Percentiles rank a stretch among this genome's conserved stretches.
phyloP scores from a whole-genome alignment of 2,113 vertebrate species.

The Pardalotus punctatus region DNA sequence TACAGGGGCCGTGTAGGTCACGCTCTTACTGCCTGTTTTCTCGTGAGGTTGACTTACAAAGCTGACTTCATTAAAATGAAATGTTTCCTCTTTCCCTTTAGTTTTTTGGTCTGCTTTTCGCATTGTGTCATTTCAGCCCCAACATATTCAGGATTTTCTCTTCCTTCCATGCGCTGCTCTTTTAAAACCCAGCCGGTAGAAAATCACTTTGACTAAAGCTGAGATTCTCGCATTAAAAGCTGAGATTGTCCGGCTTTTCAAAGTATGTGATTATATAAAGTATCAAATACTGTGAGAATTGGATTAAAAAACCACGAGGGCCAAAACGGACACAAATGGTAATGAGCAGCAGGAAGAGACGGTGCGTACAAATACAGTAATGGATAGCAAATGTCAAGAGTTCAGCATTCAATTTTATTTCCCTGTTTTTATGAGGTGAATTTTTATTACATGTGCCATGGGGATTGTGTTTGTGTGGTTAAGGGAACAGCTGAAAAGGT shows the following conservation, averaged over 20 bases:
- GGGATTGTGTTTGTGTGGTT: neutral
- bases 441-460: neutral
- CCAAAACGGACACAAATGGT: conserved; percentile 32
- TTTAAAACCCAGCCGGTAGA: conserved; percentile 10
- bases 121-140: neutral
- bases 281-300: conserved; percentile 25
- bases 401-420: conserved; percentile 44
- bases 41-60: neutral
- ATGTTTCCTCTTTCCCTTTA: neutral
- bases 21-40: neutral
- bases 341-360: conserved; percentile 39
- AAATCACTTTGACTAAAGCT: conserved; percentile 28
- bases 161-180: neutral
- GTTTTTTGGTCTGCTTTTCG: neutral
- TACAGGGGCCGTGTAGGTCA: neutral
- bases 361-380: conserved; percentile 33
- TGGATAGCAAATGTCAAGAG: conserved; percentile 56
- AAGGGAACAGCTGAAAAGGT: neutral
- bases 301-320: conserved; percentile 37
- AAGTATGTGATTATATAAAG: conserved; percentile 36
- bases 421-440: conserved; percentile 47
- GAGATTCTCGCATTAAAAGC: conserved; percentile 15
- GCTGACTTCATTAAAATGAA: conserved; percentile 47
- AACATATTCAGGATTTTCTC: neutral
- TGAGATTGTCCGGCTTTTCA: conserved; percentile 29